Conservation (phyloP, 2,113 vertebrate species). For the Varanus salvator region DNA sequence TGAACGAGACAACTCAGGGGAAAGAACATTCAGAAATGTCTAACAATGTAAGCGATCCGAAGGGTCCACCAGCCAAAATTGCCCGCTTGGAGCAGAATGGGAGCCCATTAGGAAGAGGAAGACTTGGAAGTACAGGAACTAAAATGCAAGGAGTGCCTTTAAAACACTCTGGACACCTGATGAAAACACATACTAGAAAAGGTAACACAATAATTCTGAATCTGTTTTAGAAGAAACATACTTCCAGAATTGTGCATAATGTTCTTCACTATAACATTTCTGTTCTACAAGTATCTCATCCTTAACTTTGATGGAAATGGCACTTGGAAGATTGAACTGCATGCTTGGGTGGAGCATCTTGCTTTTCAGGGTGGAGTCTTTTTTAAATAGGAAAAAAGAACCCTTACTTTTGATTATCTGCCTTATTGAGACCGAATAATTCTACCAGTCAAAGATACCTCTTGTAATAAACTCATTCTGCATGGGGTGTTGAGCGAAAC, state of each 20-base stretch:
- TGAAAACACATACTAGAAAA: slow-evolving; percentile 97
- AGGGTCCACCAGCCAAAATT: slow-evolving; percentile 97
- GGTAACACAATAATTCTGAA: slow-evolving; percentile 81
- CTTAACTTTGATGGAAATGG: slow-evolving; percentile 67
- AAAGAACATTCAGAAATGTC: slow-evolving; percentile 99
- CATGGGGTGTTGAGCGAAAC: slow-evolving; percentile 29
- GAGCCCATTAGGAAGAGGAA: slow-evolving; percentile 93
- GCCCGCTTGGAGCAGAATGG: slow-evolving; percentile 99
- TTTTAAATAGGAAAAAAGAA: slow-evolving; percentile 47
- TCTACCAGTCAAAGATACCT: slow-evolving; percentile 39
- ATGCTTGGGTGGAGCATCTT: slow-evolving; percentile 70
- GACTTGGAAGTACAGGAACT: slow-evolving; percentile 94
- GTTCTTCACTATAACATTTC: slow-evolving; percentile 57
- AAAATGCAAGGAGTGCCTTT: slow-evolving; percentile 94
- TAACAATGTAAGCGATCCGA: slow-evolving; percentile 94
- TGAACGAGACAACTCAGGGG: slow-evolving; percentile 98
- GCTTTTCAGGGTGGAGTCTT: slow-evolving; percentile 63
- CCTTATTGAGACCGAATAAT: slow-evolving; percentile 43
- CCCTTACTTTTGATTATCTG: slow-evolving; percentile 6
- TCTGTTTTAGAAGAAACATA: slow-evolving; percentile 37
- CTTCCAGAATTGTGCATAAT: slow-evolving; percentile 59
- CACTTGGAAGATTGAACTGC: slow-evolving; percentile 66
- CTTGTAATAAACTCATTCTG: slow-evolving; percentile 40
- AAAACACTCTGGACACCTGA: slow-evolving; percentile 94
- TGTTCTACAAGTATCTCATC: slow-evolving; percentile 58